A percentile compares a stretch with the other conserved stretches of the same genome.
Conservation (phyloP, 2,113 vertebrate species). For the Vireo altiloquus region DNA sequence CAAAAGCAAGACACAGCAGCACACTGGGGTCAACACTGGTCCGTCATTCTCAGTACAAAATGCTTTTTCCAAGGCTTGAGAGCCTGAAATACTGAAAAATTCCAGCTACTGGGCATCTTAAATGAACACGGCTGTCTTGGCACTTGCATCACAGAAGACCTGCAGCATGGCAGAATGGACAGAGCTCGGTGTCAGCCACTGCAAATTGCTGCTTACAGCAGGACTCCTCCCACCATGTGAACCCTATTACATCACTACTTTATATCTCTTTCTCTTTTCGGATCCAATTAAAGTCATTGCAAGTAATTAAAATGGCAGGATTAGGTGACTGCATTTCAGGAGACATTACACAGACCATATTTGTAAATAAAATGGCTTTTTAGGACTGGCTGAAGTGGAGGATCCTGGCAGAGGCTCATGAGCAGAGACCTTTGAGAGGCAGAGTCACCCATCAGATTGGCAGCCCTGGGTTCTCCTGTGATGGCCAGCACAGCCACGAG, state of each 20-base stretch:
- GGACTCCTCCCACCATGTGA: neutral
- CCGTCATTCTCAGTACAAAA: neutral
- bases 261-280: neutral
- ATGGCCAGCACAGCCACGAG: neutral
- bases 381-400: neutral
- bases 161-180: neutral
- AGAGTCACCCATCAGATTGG: accelerated
- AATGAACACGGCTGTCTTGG: neutral
- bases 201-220: neutral
- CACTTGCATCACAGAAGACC: neutral
- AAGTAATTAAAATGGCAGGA: constrained; percentile 38
- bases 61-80: neutral
- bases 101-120: neutral
- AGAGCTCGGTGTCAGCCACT: neutral
- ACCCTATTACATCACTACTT: neutral
- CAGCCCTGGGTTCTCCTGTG: neutral
- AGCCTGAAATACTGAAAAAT: neutral
- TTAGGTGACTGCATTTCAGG: neutral
- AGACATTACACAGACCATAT: neutral
- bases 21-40: neutral
- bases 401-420: neutral
- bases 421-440: neutral
- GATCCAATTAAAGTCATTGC: neutral
- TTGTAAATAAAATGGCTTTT: constrained; percentile 13
- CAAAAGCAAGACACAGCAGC: neutral